These are phyloP conservation scores for Pipistrellus kuhlii DNA, from an alignment of 2,797 vertebrate species.

Conservation along the genomic window DNA sequence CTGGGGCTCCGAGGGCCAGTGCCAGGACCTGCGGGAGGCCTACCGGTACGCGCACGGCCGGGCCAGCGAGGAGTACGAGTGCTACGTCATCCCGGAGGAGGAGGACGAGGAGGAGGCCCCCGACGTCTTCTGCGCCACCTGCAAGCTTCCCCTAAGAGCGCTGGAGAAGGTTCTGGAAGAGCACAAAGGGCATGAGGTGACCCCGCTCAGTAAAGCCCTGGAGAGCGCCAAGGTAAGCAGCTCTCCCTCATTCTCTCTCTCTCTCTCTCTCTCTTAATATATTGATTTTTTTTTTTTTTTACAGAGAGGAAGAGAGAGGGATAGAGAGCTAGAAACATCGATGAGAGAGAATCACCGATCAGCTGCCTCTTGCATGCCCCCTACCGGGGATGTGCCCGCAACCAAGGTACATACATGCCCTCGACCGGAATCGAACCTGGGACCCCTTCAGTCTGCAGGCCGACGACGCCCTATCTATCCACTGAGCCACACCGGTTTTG, in stretches of 20 bases:
- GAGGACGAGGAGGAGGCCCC: conserved; percentile 81
- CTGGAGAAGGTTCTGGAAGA: conserved; percentile 80
- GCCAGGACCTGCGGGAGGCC: conserved; percentile 75
- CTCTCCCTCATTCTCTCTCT: background rate
- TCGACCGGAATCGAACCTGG: too few relatives aligned
- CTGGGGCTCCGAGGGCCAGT: conserved; percentile 52
- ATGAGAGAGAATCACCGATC: too few relatives aligned
- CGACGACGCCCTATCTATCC: too few relatives aligned
- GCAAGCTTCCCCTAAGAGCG: conserved; percentile 85
- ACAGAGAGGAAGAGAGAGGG: too few relatives aligned
- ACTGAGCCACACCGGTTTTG: too few relatives aligned
- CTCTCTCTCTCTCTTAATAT: too few relatives aligned
- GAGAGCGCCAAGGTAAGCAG: conserved; percentile 87
- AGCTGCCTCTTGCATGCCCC: too few relatives aligned
- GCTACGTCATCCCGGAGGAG: conserved; percentile 78
- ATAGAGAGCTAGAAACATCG: too few relatives aligned
- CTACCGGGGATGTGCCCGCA: too few relatives aligned
- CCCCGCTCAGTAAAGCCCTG: conserved; percentile 82
- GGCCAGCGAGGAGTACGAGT: conserved; percentile 81
- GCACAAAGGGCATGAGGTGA: conserved; percentile 87
- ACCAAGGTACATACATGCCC: too few relatives aligned
- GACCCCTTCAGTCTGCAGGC: too few relatives aligned
- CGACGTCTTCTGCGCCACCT: conserved; percentile 89
- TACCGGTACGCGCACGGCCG: conserved; percentile 66
- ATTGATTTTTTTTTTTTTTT: too few relatives aligned